Conservation (phyloP, 2,888 invertebrate species). For the Barypeithes pellucidus region DNA sequence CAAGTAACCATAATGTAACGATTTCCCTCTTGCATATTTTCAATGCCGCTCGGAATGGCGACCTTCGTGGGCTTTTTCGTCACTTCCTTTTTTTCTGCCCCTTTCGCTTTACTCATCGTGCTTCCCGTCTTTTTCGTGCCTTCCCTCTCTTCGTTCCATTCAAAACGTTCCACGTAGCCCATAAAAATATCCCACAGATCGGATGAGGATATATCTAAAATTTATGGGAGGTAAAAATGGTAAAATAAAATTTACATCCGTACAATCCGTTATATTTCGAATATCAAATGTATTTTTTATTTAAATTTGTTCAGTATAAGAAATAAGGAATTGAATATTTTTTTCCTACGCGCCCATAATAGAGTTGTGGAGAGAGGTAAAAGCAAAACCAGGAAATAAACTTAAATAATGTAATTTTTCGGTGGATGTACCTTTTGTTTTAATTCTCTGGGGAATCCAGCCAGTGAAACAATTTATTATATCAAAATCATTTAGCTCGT, state of each 20-base stretch:
- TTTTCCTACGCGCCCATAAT: not conserved
- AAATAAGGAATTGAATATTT: not conserved
- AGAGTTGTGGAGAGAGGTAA: not conserved
- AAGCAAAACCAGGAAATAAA: not conserved
- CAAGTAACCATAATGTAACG: conserved; percentile 58
- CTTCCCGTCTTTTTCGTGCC: conserved; percentile 40
- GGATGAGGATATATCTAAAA: conserved; percentile 51
- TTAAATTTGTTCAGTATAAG: not conserved
- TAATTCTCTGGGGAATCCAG: conserved; percentile 66
- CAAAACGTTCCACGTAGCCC: conserved; percentile 61
- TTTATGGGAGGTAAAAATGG: not conserved
- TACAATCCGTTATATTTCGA: not conserved
- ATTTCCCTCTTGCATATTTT: conserved; percentile 41
- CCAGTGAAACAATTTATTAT: conserved; percentile 71
- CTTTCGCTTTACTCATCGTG: conserved; percentile 30
- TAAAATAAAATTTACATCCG: conserved; percentile 5
- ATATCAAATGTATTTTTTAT: conserved; percentile 2
- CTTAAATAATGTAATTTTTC: not conserved
- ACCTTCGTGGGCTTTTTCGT: conserved; percentile 28
- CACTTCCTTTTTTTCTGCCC: conserved; percentile 1
- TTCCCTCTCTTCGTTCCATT: conserved; percentile 57
- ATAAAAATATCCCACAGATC: conserved; percentile 64
- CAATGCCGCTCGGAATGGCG: conserved; percentile 27
- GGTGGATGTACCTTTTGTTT: conserved; percentile 51
- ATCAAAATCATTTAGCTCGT: conserved; percentile 70